phyloP scores from a whole-genome alignment of 2,888 invertebrate genomes.

The Aelia acuminata region DNA sequence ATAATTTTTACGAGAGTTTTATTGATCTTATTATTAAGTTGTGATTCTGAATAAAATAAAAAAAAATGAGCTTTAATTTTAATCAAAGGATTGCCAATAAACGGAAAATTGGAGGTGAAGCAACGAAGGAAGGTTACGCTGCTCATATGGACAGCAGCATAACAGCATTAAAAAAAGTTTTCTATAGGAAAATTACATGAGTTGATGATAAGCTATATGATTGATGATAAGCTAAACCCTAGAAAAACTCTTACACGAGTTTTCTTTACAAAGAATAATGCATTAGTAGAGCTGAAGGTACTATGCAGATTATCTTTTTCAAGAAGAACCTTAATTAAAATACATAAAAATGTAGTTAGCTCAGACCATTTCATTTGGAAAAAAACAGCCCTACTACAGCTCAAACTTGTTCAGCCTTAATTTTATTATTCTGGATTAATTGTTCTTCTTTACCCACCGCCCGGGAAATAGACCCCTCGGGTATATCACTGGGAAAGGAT shows the following conservation, averaged over 20 bases:
- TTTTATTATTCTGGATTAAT: conserved; percentile 16
- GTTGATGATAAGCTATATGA: background rate
- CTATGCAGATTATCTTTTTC: background rate
- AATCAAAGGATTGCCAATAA: background rate
- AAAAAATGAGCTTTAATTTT: no score
- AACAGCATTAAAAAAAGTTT: background rate
- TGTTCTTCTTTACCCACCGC: background rate
- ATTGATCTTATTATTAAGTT: background rate
- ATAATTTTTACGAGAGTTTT: no score
- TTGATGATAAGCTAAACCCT: background rate
- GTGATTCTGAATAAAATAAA: no score
- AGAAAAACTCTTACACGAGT: background rate
- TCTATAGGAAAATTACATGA: background rate
- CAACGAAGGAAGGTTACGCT: background rate
- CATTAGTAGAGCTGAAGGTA: background rate
- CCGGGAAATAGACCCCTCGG: conserved; percentile 2
- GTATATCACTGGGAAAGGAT: background rate
- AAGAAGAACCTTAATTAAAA: conserved; percentile 2
- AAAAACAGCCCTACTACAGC: background rate
- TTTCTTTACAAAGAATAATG: background rate
- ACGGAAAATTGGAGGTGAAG: background rate
- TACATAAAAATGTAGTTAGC: conserved; percentile 24
- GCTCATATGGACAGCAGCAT: background rate
- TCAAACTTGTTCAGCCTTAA: conserved; percentile 12
- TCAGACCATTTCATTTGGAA: conserved; percentile 9